Conservation (phyloP, 1,140 invertebrate genomes). For the Watersipora subatra region DNA sequence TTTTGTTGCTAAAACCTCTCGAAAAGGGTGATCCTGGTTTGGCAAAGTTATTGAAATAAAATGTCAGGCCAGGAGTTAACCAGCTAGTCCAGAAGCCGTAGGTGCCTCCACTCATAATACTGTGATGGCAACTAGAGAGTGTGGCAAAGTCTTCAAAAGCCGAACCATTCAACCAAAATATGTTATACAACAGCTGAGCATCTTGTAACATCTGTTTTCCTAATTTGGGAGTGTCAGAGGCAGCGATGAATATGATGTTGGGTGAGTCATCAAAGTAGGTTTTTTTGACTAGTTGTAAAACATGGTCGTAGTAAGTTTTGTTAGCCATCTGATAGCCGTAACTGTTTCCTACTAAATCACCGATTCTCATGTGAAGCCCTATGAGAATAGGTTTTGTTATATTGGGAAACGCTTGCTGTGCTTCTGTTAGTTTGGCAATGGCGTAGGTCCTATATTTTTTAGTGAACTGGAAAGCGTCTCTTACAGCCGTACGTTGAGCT, state of each 20-base stretch:
- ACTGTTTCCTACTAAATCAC: constrained; percentile 9
- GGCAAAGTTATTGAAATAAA: constrained; percentile 20
- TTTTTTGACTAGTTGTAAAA: not conserved
- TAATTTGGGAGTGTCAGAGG: not conserved
- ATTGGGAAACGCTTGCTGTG: not conserved
- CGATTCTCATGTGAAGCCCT: not conserved
- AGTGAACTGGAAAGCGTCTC: constrained; percentile 6
- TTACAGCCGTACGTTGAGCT: not conserved
- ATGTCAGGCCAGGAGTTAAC: constrained; percentile 19
- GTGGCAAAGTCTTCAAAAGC: constrained; percentile 24
- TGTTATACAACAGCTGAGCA: not conserved
- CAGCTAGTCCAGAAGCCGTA: constrained; percentile 29
- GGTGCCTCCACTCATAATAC: constrained; percentile 22
- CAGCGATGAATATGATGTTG: not conserved
- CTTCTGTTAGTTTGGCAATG: not conserved
- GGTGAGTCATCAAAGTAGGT: not conserved
- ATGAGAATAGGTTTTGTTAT: not conserved
- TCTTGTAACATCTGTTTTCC: not conserved
- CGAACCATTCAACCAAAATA: not conserved
- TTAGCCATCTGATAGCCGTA: not conserved
- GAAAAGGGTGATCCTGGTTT: constrained; percentile 7
- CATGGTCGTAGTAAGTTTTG: not conserved
- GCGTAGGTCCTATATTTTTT: not conserved
- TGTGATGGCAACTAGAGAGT: constrained; percentile 21
- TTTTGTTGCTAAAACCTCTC: not conserved